A percentile compares a stretch with the other conserved stretches of the same genome.
phyloP scores from a whole-genome alignment of 2,888 invertebrate genomes.

The Gortyna flavago region DNA sequence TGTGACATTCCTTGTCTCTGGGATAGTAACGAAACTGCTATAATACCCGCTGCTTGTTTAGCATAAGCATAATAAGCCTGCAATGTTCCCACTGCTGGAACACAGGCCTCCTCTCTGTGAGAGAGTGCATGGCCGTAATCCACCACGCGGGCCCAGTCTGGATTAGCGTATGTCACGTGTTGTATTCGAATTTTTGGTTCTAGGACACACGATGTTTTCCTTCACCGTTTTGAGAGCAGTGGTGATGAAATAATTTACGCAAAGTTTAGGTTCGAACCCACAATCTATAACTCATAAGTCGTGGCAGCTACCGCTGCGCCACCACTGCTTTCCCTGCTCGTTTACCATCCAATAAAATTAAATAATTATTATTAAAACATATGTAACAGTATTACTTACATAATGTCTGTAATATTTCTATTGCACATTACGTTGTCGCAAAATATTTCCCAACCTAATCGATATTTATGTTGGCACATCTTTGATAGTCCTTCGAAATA shows the following conservation, averaged over 20 bases:
- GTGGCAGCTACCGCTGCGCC: neutral
- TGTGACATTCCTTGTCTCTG: neutral
- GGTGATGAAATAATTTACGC: no score
- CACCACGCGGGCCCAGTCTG: neutral
- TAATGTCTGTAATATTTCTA: slow-evolving; percentile 28
- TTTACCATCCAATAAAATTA: neutral
- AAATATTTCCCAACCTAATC: slow-evolving; percentile 46
- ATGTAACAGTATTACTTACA: neutral
- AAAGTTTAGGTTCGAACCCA: neutral
- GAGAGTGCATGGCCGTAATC: neutral
- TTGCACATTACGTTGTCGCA: slow-evolving; percentile 18
- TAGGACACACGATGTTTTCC: neutral
- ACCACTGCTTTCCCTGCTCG: neutral
- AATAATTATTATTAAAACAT: neutral
- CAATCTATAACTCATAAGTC: neutral
- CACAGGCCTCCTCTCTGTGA: no score
- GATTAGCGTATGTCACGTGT: neutral
- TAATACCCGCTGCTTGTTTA: neutral
- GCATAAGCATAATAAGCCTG: neutral
- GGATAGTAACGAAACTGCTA: neutral
- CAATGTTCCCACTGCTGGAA: no score
- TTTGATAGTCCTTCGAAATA: slow-evolving; percentile 33
- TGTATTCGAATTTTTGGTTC: neutral
- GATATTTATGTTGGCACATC: slow-evolving; percentile 35
- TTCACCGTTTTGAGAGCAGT: neutral